Evolutionary conservation across 2,113 vertebrate genomes (phyloP).

Genomic region (Patagioenas fasciata): DNA sequence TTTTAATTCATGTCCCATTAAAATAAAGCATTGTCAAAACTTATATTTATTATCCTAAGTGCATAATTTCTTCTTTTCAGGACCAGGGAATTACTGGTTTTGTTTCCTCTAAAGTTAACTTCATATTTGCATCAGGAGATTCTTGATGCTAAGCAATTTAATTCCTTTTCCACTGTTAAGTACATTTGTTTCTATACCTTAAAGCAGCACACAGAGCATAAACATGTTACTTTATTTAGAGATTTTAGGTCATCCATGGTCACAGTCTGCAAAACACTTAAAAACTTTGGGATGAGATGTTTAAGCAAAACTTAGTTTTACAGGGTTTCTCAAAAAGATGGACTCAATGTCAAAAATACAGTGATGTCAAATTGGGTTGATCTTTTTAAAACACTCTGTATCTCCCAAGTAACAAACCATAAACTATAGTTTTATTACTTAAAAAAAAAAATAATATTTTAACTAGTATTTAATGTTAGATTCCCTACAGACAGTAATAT

Average conservation of each 20-base stretch:
- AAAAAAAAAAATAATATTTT: not conserved
- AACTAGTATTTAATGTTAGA: not conserved
- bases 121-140: not conserved
- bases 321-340: too few species aligned
- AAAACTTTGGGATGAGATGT: not conserved
- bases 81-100: not conserved
- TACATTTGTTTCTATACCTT: not conserved
- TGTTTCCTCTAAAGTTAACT: constrained; percentile 20
- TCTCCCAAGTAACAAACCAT: not conserved
- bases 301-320: not conserved
- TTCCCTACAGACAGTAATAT: not conserved
- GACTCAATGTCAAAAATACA: too few species aligned
- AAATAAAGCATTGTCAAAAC: constrained; percentile 74
- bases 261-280: not conserved
- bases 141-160: not conserved
- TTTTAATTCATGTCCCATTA: constrained; percentile 79
- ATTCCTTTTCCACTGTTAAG: not conserved
- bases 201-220: not conserved
- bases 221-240: not conserved
- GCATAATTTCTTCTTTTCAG: constrained; percentile 65
- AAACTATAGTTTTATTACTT: fast-evolving
- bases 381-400: too few species aligned
- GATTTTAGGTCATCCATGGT: not conserved
- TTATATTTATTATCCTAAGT: constrained; percentile 73
- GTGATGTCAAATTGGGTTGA: too few species aligned